Base-by-base conservation (phyloP, 2,113 vertebrate species). In the Patagioenas fasciata region DNA sequence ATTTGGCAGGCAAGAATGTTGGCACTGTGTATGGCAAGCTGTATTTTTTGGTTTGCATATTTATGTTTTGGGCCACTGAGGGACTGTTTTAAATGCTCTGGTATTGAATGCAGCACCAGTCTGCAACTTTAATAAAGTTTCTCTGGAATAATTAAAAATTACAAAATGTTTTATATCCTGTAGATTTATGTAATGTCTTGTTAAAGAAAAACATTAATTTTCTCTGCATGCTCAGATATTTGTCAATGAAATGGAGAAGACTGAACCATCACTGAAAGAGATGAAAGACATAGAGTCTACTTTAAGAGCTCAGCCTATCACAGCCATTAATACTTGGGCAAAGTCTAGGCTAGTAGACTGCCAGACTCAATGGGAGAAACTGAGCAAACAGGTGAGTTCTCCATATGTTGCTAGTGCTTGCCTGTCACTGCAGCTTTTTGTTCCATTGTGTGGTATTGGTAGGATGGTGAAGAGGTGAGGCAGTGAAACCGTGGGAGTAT, bases 321-420 rank as follows among this genome's bases (percentile, higher is more conserved):
- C 96, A 24, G 97, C 97, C 71, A 91, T 99, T 91, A 95, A 96
- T 96, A 97, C 96, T 17, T 99, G 99, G 98, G 96, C 98, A 60
- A 98, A 98, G 93, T 96, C 97, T 23, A 98, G 97, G 57, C 89
- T 99, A 13, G 94, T 67, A 4, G 98, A 99, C 74, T 98, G 89
- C 71, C 98, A 98, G 92, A 95, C 93, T 28, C 98, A 98, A 4
- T 98, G 99, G 99, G 98, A 99, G 65, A 96, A 95, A 58, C 97
- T 99, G 60, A 99, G 98, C 97, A 99, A 99, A 94, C 98, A 99
- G 99, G 99, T 99, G 94, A 97, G 96, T 74, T 94, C 86, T 44
- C 48, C 13, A 2, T 31, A 3, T 0, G 1, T 62, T 91, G 9
- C 11, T 72, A 2, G 6, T 21, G 4, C 58, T 88, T 92, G 18